Evolutionary conservation across 2,113 vertebrate genomes (phyloP).

Genomic region (Neolamprologus modestus): DNA sequence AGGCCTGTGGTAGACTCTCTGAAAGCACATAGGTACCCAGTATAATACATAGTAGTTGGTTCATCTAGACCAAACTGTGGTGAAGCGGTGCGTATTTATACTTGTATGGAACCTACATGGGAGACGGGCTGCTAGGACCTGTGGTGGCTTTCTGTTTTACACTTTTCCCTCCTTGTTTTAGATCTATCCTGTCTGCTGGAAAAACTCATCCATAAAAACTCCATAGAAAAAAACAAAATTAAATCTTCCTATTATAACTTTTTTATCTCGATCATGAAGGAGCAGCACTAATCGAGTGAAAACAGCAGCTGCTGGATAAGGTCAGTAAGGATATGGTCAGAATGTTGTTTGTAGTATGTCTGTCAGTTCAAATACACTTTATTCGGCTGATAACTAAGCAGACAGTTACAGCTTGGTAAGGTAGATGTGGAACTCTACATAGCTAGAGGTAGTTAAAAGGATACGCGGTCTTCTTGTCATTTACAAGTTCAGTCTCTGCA

Average conservation of each 20-base stretch:
- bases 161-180: not conserved
- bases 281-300: not conserved
- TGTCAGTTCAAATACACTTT: not conserved
- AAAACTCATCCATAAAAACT: not conserved
- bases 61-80: slow-evolving; percentile 30
- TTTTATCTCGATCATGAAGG: not conserved
- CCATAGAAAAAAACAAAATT: not conserved
- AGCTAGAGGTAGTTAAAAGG: not conserved
- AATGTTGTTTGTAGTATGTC: not conserved
- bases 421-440: not conserved
- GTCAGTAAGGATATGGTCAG: not conserved
- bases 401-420: not conserved
- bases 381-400: not conserved
- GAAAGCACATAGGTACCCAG: not conserved
- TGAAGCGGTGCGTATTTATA: slow-evolving; percentile 15
- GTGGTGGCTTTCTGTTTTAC: not conserved
- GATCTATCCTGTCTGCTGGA: not conserved
- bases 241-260: not conserved
- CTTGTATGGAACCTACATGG: not conserved
- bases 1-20: not conserved
- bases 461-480: not conserved
- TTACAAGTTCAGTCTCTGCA: not conserved
- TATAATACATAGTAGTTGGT: not conserved
- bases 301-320: not conserved
- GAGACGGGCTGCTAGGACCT: not conserved